phyloP scores from a whole-genome alignment of 2,113 vertebrate species.

The Austrofundulus limnaeus region DNA sequence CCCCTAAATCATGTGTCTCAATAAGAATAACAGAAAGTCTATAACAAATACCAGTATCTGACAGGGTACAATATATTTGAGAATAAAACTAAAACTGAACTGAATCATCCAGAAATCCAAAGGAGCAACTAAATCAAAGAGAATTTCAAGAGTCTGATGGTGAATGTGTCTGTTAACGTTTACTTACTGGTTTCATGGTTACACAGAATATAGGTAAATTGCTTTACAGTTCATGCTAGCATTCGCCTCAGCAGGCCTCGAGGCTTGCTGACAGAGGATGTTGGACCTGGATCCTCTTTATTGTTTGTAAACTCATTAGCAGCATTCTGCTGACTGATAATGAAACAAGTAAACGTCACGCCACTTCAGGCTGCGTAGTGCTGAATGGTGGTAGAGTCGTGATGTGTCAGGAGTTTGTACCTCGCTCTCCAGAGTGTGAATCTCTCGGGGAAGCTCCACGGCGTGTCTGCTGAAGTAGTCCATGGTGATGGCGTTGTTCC shows the following conservation, averaged over 20 bases:
- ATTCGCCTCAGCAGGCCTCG: constrained; percentile 18
- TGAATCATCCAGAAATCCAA: too few relatives aligned
- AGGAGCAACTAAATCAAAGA: too few relatives aligned
- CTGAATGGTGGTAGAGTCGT: constrained; percentile 16
- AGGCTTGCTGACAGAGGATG: constrained; percentile 41
- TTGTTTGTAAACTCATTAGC: constrained; percentile 47
- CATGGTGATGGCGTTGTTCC: constrained; percentile 99
- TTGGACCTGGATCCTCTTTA: constrained; percentile 35
- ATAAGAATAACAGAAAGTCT: too few relatives aligned
- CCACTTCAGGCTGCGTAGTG: constrained; percentile 10
- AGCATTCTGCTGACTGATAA: constrained; percentile 42
- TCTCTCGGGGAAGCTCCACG: constrained; percentile 93
- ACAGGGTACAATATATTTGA: too few relatives aligned
- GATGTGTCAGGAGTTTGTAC: constrained; percentile 71
- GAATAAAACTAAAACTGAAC: too few relatives aligned
- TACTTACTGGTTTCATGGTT: constrained; percentile 11
- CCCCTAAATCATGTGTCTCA: too few relatives aligned
- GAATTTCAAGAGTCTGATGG: too few relatives aligned
- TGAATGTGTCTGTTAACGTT: too few relatives aligned
- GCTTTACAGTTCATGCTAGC: constrained; percentile 12
- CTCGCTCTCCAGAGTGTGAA: constrained; percentile 95
- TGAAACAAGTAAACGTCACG: constrained; percentile 15
- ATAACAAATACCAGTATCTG: too few relatives aligned
- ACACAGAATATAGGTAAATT: constrained; percentile 8
- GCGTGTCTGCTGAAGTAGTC: constrained; percentile 98